Conservation (phyloP, 1,140 invertebrate genomes). For the Cotesia vestalis region DNA sequence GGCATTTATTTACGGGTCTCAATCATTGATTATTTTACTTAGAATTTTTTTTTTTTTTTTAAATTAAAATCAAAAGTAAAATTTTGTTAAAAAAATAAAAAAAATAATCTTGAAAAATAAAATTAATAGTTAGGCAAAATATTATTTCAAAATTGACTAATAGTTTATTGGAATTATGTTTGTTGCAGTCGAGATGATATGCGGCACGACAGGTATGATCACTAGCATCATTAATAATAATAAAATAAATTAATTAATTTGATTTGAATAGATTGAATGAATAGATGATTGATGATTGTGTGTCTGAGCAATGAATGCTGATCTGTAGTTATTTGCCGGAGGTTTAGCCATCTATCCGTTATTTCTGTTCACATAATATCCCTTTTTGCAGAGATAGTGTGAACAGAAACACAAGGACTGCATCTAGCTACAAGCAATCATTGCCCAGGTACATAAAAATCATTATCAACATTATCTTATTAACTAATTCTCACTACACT, state of each 20-base stretch:
- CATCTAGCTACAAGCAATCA: slow-evolving; percentile 69
- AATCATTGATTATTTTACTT: slow-evolving; percentile 3
- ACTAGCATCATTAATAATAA: slow-evolving; percentile 43
- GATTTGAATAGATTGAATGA: slow-evolving; percentile 49
- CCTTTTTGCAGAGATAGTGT: slow-evolving; percentile 68
- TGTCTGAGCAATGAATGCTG: slow-evolving; percentile 67
- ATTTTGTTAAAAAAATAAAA: no score
- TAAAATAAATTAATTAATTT: slow-evolving; percentile 45
- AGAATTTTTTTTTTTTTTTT: neutral
- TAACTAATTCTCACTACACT: slow-evolving; percentile 26
- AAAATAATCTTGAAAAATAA: no score
- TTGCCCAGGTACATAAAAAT: slow-evolving; percentile 66
- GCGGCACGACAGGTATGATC: slow-evolving; percentile 68
- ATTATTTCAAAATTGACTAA: slow-evolving; percentile 47
- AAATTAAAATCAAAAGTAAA: no score
- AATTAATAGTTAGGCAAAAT: no score
- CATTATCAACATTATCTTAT: slow-evolving; percentile 51
- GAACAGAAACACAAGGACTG: slow-evolving; percentile 67
- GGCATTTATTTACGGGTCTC: slow-evolving; percentile 29
- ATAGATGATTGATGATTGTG: slow-evolving; percentile 63
- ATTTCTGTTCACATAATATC: slow-evolving; percentile 67
- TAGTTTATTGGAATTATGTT: slow-evolving; percentile 60
- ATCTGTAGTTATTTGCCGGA: slow-evolving; percentile 47
- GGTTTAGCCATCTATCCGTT: slow-evolving; percentile 45
- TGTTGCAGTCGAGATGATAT: slow-evolving; percentile 67